A percentile compares a stretch with the other conserved stretches of the same genome.
Conservation (phyloP, 2,113 vertebrate species). For the Petaurus breviceps region DNA sequence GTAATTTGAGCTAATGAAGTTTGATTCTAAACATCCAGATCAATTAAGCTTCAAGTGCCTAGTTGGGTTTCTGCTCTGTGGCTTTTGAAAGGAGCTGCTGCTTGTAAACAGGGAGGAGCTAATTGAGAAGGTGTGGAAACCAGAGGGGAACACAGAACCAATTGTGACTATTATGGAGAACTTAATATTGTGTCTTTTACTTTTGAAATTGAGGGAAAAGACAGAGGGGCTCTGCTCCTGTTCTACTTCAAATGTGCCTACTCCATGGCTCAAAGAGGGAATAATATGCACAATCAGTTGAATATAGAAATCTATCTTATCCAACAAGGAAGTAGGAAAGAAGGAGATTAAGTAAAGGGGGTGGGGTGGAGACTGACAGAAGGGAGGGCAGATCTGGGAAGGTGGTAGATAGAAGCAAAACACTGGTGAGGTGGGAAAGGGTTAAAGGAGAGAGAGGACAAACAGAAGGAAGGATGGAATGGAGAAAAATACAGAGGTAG, state of each 20-base stretch:
- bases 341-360: no score
- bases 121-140: not conserved
- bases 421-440: no score
- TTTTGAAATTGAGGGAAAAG: not conserved
- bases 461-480: no score
- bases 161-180: not conserved
- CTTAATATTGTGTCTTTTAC: not conserved
- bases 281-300: no score
- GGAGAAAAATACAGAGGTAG: no score
- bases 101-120: not conserved
- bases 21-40: constrained; percentile 74
- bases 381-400: no score
- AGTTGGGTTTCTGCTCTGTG: constrained; percentile 16
- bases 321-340: no score
- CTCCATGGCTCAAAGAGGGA: no score
- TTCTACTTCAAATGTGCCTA: not conserved
- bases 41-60: constrained; percentile 69
- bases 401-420: no score
- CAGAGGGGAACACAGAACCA: not conserved
- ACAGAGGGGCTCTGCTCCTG: not conserved
- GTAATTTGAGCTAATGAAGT: constrained; percentile 74
- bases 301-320: no score
- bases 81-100: not conserved
- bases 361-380: no score
- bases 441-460: no score